Percentiles rank a stretch among this genome's conserved stretches.
Evolutionary conservation across 2,113 vertebrate species (phyloP).

Genomic region (Mormyrus lacerda): DNA sequence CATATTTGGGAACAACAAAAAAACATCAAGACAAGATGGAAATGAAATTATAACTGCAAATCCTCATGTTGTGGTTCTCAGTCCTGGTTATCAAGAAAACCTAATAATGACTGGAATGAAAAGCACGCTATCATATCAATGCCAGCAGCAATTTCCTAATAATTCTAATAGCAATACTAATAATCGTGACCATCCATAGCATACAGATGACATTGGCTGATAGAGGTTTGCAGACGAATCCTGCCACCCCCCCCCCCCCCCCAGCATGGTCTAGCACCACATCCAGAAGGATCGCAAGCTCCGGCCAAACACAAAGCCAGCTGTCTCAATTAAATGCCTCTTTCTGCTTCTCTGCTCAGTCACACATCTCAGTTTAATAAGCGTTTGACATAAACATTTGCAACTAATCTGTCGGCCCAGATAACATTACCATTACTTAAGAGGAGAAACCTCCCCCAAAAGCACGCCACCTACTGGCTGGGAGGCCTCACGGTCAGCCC

Average conservation of each 20-base stretch:
- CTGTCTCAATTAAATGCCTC: conserved; percentile 9
- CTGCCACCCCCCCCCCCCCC: neutral
- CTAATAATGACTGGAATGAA: neutral
- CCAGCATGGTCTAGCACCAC: neutral
- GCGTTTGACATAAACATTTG: neutral
- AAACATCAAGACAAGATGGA: neutral
- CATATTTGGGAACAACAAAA: neutral
- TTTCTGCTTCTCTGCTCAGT: conserved; percentile 28
- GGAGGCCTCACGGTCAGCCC: neutral
- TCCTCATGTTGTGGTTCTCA: neutral
- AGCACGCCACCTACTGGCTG: neutral
- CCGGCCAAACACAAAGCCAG: neutral
- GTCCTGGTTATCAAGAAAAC: neutral
- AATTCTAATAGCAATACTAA: neutral
- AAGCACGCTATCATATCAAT: neutral
- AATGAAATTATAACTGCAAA: neutral
- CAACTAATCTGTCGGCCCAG: neutral
- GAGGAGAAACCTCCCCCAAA: neutral
- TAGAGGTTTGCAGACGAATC: conserved; percentile 20
- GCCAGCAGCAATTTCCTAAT: neutral
- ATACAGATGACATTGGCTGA: neutral
- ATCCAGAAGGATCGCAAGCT: neutral
- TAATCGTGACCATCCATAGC: neutral
- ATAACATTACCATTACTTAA: neutral
- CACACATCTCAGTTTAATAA: conserved; percentile 29